Percentiles rank a stretch among this genome's conserved stretches.
phyloP scores from a whole-genome alignment of 2,797 vertebrate genomes.

The Valencia hispanica region DNA sequence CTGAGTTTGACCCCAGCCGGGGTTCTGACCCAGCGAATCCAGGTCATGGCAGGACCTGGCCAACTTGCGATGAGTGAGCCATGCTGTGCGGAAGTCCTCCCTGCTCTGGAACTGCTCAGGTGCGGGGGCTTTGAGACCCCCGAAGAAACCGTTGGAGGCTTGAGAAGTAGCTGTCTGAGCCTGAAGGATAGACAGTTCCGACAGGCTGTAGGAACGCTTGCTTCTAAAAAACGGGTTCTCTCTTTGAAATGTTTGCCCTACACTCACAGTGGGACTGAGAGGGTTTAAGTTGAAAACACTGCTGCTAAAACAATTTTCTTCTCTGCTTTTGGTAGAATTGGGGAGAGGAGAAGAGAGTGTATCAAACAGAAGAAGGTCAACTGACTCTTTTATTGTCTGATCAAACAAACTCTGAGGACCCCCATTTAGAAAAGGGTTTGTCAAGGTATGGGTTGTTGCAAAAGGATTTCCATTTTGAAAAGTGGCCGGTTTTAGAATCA shows the following conservation, averaged over 20 bases:
- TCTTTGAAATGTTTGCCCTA: constrained; percentile 71
- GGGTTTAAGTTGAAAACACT: constrained; percentile 79
- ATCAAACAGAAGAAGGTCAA: constrained; percentile 89
- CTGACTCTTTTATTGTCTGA: constrained; percentile 74
- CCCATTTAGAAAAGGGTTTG: constrained; percentile 90
- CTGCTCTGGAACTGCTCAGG: constrained; percentile 95
- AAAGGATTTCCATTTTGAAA: constrained; percentile 88
- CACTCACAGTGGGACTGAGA: constrained; percentile 46
- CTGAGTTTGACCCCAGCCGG: constrained; percentile 97
- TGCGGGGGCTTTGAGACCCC: constrained; percentile 89
- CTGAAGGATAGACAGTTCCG: constrained; percentile 92
- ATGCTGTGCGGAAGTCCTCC: constrained; percentile 93
- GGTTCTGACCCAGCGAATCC: constrained; percentile 92
- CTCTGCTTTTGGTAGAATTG: constrained; percentile 61
- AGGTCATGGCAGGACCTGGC: constrained; percentile 95
- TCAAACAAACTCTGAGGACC: constrained; percentile 64
- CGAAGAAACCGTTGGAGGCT: constrained; percentile 81
- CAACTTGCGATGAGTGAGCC: constrained; percentile 94
- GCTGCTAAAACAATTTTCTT: constrained; percentile 78
- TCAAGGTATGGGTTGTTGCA: constrained; percentile 81
- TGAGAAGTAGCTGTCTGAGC: constrained; percentile 82
- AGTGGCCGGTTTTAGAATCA: constrained; percentile 75
- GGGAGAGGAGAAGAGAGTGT: constrained; percentile 64
- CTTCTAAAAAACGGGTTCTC: constrained; percentile 95
- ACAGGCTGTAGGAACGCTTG: constrained; percentile 97